Evolutionary conservation across 64 coral and sea anemone species (phyloP).

Genomic region (Cladopsammia gracilis): DNA sequence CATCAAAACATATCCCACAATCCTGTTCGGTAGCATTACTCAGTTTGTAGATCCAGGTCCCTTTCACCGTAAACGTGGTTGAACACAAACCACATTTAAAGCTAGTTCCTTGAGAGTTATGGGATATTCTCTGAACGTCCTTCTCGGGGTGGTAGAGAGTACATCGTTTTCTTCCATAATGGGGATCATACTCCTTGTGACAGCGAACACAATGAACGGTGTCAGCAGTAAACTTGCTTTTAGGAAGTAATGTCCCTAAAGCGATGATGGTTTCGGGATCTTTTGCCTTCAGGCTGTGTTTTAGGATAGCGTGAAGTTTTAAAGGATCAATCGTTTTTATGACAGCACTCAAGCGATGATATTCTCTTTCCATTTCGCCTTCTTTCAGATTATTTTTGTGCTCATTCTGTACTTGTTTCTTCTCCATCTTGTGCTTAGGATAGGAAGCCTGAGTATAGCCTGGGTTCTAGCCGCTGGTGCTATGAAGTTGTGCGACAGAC

Average conservation of each 20-base stretch:
- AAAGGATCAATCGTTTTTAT: slow-evolving; percentile 83
- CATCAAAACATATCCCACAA: slow-evolving; percentile 82
- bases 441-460: not conserved
- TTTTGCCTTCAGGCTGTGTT: slow-evolving; percentile 72
- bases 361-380: slow-evolving; percentile 66
- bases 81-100: slow-evolving; percentile 80
- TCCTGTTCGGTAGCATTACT: slow-evolving; percentile 50
- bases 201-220: slow-evolving; percentile 94
- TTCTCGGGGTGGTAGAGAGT: slow-evolving; percentile 70
- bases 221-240: slow-evolving; percentile 82
- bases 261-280: slow-evolving; percentile 58
- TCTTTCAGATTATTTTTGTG: slow-evolving; percentile 32
- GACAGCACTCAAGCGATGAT: slow-evolving; percentile 67
- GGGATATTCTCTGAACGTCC: slow-evolving; percentile 52
- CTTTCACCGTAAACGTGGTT: slow-evolving; percentile 45
- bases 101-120: slow-evolving; percentile 52
- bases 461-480: slow-evolving; percentile 26
- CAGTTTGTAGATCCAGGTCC: slow-evolving; percentile 58
- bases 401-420: not conserved
- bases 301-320: slow-evolving; percentile 69
- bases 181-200: slow-evolving; percentile 90
- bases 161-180: slow-evolving; percentile 68
- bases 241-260: slow-evolving; percentile 75
- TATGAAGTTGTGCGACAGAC: slow-evolving; percentile 15
- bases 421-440: not conserved